Evolutionary conservation across 2,113 vertebrate genomes (phyloP).

Genomic region (Forbesichthys papilliferus): DNA sequence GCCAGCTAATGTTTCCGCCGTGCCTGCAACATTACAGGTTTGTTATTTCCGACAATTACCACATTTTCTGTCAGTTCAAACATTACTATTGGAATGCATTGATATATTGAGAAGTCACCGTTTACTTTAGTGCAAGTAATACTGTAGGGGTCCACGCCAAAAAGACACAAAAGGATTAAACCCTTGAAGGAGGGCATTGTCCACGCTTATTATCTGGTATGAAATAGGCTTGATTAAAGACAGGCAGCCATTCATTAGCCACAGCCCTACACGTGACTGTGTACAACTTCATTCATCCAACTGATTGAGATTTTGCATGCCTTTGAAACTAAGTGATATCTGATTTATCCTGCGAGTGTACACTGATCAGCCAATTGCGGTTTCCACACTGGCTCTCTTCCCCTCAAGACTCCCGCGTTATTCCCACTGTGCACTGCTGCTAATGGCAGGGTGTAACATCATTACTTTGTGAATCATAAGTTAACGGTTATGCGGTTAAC

Average conservation of each 20-base stretch:
- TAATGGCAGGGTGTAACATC: constrained; percentile 44
- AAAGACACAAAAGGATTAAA: constrained; percentile 32
- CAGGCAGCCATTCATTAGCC: constrained; percentile 58
- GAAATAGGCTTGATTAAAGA: constrained; percentile 79
- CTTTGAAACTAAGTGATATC: constrained; percentile 57
- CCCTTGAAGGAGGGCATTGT: constrained; percentile 60
- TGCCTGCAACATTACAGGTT: not conserved
- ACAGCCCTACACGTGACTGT: constrained; percentile 28
- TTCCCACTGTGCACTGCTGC: constrained; percentile 23
- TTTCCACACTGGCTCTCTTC: constrained; percentile 20
- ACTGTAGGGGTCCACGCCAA: not conserved
- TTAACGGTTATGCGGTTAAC: constrained; percentile 29
- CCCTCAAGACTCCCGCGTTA: constrained; percentile 9
- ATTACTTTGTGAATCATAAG: constrained; percentile 32
- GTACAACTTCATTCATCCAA: constrained; percentile 40
- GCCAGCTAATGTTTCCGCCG: not conserved
- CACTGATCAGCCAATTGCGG: constrained; percentile 30
- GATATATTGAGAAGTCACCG: not conserved
- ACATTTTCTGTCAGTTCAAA: too few relatives aligned
- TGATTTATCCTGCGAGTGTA: constrained; percentile 37
- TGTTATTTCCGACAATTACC: too few relatives aligned
- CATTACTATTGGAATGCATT: not conserved
- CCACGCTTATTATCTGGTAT: constrained; percentile 72
- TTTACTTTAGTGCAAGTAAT: not conserved
- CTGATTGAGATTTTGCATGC: constrained; percentile 45